Evolutionary conservation across 2,797 vertebrate species (phyloP), one percentile per base, ranked within the genome.

Genomic region (Xyrichtys novacula): DNA sequence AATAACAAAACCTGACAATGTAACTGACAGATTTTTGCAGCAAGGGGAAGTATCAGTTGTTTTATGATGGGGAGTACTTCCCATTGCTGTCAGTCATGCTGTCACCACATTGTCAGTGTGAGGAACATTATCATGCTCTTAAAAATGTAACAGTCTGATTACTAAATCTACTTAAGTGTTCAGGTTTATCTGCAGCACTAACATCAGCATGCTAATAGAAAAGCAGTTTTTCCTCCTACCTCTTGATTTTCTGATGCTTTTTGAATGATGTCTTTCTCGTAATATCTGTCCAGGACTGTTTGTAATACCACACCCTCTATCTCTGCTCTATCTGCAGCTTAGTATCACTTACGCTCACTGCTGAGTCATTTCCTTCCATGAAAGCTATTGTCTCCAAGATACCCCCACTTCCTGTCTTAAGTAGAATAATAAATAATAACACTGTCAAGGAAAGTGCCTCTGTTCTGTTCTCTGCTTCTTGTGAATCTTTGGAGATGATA

Each of bases 341-440:
- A 2, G 22, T 61, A 63, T 60, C 31, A 26, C 1, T 49, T 14
- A 11, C 8, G 36, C 26, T 2, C 26, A 32, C 31, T 65, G 67
- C 60, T 64, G 73, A 81, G 23, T 75, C 69, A 71, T 47, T 78
- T 89, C 81, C 81, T 62, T 29, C 16, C 15, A 20, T 61, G 22
- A 65, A 46, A 61, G 6, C 62, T 39, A 62, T 67, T 74, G 70
- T 75, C 63, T 72, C n/a, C 22, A 19, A n/a, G 10, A 50, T 44
- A 47, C 28, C 29, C 46, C 29, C 7, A 38, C 58, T 65, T 76
- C 75, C 74, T 69, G 29, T 53, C 23, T 64, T 19, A 38, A 38
- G 22, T n/a, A 16, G 14, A 23, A 0, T 14, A 19, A 28, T 25
- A 48, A 23, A 70, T 50, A 34, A n/a, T 26, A 2, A 6, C 17